A percentile compares a stretch with the other conserved stretches of the same genome.
Conservation (phyloP, 2,113 vertebrate species). For the Plecturocebus donacophilus region DNA sequence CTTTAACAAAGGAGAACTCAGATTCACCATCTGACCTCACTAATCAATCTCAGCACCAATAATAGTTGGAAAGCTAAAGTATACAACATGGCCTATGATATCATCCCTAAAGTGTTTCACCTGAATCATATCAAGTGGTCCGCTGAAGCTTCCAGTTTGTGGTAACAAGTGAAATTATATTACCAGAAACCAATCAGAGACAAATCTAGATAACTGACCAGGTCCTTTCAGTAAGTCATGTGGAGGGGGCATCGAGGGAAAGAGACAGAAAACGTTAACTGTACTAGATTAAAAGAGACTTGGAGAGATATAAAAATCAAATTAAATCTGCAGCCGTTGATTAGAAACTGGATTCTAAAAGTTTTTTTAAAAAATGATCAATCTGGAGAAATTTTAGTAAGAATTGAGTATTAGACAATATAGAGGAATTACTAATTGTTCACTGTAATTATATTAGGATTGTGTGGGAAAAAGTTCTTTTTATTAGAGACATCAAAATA, state of each 20-base stretch:
- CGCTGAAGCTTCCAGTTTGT: neutral
- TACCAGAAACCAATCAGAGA: neutral
- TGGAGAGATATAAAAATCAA: neutral
- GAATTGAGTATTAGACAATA: neutral
- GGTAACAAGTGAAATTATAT: neutral
- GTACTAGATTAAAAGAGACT: neutral
- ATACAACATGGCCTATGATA: neutral
- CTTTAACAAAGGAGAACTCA: neutral
- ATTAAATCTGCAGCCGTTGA: neutral
- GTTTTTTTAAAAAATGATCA: neutral
- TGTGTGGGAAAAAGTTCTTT: neutral
- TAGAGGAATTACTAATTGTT: neutral
- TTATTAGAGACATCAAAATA: neutral
- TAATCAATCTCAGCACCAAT: neutral
- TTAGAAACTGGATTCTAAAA: neutral
- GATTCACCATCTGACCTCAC: neutral
- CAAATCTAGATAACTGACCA: neutral
- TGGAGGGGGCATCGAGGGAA: neutral
- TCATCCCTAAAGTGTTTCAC: neutral
- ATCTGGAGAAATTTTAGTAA: neutral
- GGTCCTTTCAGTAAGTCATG: neutral
- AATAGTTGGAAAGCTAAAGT: neutral
- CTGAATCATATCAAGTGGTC: neutral
- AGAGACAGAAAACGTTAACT: neutral
- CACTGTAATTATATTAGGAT: neutral